Conservation (phyloP, 2,888 invertebrate species). For the Saturnia pavonia region DNA sequence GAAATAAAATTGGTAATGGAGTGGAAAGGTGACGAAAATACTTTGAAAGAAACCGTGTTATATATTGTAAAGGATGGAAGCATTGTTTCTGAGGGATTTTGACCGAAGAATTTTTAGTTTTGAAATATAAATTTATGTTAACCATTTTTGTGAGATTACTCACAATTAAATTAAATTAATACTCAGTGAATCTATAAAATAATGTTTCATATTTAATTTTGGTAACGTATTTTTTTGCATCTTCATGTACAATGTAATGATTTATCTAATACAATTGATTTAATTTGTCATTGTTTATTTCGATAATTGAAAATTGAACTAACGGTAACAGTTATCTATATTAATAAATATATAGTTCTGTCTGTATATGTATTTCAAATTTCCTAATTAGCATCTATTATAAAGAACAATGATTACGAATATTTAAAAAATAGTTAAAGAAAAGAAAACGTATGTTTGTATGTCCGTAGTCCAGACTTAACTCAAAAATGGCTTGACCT, state of each 20-base stretch:
- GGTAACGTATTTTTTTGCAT: background rate
- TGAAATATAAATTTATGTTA: background rate
- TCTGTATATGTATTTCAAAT: no score
- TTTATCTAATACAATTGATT: background rate
- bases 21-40: slow-evolving; percentile 59
- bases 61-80: slow-evolving; percentile 1
- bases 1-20: slow-evolving; percentile 79
- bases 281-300: no score
- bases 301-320: no score
- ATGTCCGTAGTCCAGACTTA: no score
- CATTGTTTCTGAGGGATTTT: background rate
- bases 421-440: no score
- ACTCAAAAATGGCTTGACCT: no score
- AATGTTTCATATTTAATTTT: background rate
- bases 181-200: background rate
- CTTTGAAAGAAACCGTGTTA: slow-evolving; percentile 4
- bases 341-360: no score
- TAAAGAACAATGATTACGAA: no score
- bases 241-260: background rate
- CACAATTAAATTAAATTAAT: no score
- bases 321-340: no score
- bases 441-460: no score
- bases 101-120: background rate
- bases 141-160: background rate
- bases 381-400: no score